phyloP scores from a whole-genome alignment of 2,113 vertebrate species.

The Scartelaos histophorus region DNA sequence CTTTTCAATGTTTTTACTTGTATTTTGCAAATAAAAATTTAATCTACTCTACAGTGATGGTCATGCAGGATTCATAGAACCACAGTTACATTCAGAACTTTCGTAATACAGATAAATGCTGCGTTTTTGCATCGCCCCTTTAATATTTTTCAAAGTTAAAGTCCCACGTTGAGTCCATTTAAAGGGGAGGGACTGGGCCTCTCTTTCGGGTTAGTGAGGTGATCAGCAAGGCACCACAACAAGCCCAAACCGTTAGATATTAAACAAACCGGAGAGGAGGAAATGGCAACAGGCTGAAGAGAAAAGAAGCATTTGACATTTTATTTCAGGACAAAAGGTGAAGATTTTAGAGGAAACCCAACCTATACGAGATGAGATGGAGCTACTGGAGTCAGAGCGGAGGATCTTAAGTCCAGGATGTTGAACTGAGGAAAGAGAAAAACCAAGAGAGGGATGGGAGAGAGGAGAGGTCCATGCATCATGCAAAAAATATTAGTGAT shows the following conservation, averaged over 20 bases:
- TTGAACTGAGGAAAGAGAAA: conserved; percentile 87
- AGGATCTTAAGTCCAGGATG: conserved; percentile 93
- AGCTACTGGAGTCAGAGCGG: conserved; percentile 92
- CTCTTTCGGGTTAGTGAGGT: conserved; percentile 57
- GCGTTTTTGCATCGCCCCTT: neutral
- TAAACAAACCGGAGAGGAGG: neutral
- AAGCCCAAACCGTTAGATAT: conserved; percentile 55
- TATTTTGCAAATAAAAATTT: no score
- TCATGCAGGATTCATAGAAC: no score
- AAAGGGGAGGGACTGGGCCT: conserved; percentile 25
- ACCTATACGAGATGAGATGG: conserved; percentile 94
- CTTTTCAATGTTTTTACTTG: no score
- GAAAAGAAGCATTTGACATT: neutral
- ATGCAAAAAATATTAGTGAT: conserved; percentile 72
- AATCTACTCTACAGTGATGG: no score
- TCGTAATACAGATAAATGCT: neutral
- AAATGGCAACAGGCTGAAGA: conserved; percentile 2
- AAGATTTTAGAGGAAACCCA: conserved; percentile 69
- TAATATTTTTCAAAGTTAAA: neutral
- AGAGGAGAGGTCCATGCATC: conserved; percentile 79
- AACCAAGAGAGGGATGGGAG: conserved; percentile 59
- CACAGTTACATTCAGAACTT: no score
- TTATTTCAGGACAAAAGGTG: conserved; percentile 1
- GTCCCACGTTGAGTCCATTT: neutral
- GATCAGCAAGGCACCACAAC: conserved; percentile 70